Base-by-base conservation (phyloP, 2,113 vertebrate species). In the Antennarius striatus region DNA sequence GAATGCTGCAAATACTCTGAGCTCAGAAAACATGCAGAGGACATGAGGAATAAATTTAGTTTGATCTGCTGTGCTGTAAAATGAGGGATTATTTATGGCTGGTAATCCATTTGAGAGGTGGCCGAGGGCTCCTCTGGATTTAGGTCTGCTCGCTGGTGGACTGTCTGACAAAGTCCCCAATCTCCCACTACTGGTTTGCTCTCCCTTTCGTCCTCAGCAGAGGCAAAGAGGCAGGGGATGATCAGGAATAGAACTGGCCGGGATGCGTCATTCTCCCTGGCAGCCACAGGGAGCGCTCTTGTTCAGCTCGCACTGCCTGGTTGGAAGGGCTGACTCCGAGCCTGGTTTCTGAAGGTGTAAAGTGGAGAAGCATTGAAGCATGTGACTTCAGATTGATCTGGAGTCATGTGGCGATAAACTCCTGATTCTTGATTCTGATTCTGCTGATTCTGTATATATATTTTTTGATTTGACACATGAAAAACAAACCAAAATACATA, bases 211-310 rank as follows among this genome's bases (percentile, higher is more conserved):
- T 53, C 32, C 22, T 58, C 8, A 46, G 29, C 36, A 32, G 43
- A 57, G 52, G 59, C 43, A 51, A 32, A 51, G 58, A 50, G 68
- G 50, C 56, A 43, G 2, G 5, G 45, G 52, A 36, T 8, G 72
- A 51, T 65, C 45, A 17, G 45, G 79, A 28, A 52, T 63, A 22
- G 59, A 7, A 1, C 8, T 7, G 45, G 22, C 64, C 29, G 28
- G 2, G 32, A 30, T 0, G 0, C 29, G 56, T 91, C 63, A 90
- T 67, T 93, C 67, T 4, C 62, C 76, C 32, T 91, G 86, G 50
- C 90, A 92, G 73, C 85, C 84, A 75, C 92, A 91, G 71, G 90
- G 81, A 79, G 86, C 39, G 73, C 88, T 79, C 80, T 77, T 70
- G 43, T 70, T 73, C 75, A 59, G 80, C 56, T 30, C 77, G 72